phyloP scores from a whole-genome alignment of 1,140 invertebrate genomes.

The Venustaconcha ellipsiformis region DNA sequence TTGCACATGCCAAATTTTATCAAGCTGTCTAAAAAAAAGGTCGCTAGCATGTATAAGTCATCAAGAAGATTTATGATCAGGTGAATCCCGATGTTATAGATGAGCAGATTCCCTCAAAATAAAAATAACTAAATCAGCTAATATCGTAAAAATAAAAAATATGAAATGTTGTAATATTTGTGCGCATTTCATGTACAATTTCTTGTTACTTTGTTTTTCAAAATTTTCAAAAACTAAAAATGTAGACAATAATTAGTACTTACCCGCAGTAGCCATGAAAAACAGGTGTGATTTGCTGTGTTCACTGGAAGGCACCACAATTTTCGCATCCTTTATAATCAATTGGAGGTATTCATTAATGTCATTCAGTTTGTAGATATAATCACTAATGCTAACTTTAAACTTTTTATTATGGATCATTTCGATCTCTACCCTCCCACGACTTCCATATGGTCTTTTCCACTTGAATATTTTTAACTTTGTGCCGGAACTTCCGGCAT shows the following conservation, averaged over 20 bases:
- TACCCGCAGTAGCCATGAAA: slow-evolving; percentile 72
- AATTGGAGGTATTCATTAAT: slow-evolving; percentile 38
- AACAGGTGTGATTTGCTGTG: slow-evolving; percentile 63
- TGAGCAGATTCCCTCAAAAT: no score
- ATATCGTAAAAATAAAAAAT: no score
- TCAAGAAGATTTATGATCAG: no score
- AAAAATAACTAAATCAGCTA: no score
- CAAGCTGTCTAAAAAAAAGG: no score
- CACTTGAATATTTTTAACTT: slow-evolving; percentile 56
- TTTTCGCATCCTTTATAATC: slow-evolving; percentile 49
- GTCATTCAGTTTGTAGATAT: slow-evolving; percentile 26
- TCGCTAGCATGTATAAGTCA: no score
- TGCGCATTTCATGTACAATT: no score
- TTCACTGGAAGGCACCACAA: slow-evolving; percentile 53
- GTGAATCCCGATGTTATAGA: no score
- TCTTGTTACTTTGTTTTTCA: no score
- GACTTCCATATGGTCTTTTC: neutral
- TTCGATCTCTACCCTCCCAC: slow-evolving; percentile 23
- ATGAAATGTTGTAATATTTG: no score
- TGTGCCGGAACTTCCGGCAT: slow-evolving; percentile 58
- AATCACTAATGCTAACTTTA: slow-evolving; percentile 45
- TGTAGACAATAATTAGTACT: neutral
- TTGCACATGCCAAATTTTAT: no score
- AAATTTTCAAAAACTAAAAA: no score
- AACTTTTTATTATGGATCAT: slow-evolving; percentile 36